Evolutionary conservation across 2,113 vertebrate species (phyloP).

Genomic region (Centropus unirufus): DNA sequence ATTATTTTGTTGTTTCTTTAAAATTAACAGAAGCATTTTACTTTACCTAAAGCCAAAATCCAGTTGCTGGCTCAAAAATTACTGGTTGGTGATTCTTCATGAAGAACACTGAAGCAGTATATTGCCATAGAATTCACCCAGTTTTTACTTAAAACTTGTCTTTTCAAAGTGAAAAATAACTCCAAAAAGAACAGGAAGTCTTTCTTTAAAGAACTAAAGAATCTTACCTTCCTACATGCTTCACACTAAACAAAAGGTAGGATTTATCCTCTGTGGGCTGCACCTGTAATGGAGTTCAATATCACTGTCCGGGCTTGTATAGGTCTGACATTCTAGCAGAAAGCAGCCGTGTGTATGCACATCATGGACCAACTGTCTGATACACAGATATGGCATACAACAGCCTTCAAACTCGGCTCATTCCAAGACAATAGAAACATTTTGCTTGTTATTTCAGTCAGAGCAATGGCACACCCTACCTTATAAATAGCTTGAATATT

Average conservation of each 20-base stretch:
- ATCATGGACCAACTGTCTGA: not conserved
- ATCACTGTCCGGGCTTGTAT: not conserved
- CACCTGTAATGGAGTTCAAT: not conserved
- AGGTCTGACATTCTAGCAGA: constrained; percentile 15
- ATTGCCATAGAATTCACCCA: not conserved
- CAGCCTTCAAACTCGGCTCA: not conserved
- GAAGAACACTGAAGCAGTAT: not conserved
- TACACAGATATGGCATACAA: not conserved
- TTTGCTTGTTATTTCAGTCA: not conserved
- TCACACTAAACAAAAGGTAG: not conserved
- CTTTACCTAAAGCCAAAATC: not conserved
- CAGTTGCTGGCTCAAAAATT: not conserved
- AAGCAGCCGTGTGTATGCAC: not conserved
- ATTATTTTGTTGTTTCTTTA: not conserved
- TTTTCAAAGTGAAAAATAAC: not conserved
- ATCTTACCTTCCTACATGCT: not conserved
- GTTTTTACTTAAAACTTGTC: not conserved
- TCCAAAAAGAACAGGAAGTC: not conserved
- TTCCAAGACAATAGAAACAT: not conserved
- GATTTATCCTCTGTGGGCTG: not conserved
- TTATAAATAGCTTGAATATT: not conserved
- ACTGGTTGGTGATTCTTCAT: not conserved
- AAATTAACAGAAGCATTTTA: not conserved
- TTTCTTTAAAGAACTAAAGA: not conserved
- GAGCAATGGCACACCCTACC: not conserved